These are phyloP conservation scores for Zygaena filipendulae DNA, from an alignment of 2,888 invertebrate genomes.

Conservation along the genomic window DNA sequence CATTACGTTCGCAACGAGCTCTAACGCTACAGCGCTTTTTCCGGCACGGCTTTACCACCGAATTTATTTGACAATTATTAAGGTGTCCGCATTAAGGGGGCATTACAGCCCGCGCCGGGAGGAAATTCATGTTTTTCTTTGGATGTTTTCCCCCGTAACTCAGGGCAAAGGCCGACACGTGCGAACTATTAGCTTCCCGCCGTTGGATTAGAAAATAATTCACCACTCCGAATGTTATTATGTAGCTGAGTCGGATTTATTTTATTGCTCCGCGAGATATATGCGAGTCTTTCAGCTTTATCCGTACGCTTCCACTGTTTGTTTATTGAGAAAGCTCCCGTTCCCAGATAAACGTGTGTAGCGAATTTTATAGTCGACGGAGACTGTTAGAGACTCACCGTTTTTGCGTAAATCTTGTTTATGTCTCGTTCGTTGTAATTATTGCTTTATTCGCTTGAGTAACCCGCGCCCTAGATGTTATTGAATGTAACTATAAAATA, in stretches of 20 bases:
- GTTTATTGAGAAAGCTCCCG: slow-evolving; percentile 46
- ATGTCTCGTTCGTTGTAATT: slow-evolving; percentile 48
- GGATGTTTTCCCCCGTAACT: slow-evolving; percentile 57
- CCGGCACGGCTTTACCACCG: slow-evolving; percentile 37
- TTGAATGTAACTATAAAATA: slow-evolving; percentile 61
- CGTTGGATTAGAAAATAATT: slow-evolving; percentile 66
- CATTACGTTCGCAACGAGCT: slow-evolving; percentile 37
- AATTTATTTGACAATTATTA: slow-evolving; percentile 68
- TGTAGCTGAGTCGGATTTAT: slow-evolving; percentile 60
- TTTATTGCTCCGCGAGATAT: slow-evolving; percentile 58
- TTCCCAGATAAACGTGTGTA: slow-evolving; percentile 39
- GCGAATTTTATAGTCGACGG: slow-evolving; percentile 46
- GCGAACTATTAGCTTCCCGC: slow-evolving; percentile 64
- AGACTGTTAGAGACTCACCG: slow-evolving; percentile 26
- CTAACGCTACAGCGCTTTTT: slow-evolving; percentile 40
- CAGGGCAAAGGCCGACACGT: slow-evolving; percentile 57
- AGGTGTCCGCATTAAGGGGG: slow-evolving; percentile 62
- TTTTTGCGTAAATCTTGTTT: slow-evolving; percentile 57
- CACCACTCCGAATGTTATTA: slow-evolving; percentile 64
- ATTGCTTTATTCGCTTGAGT: slow-evolving; percentile 58
- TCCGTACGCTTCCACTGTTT: slow-evolving; percentile 46
- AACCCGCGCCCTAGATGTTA: slow-evolving; percentile 48
- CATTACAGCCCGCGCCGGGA: slow-evolving; percentile 41
- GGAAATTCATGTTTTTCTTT: slow-evolving; percentile 65
- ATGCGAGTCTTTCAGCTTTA: slow-evolving; percentile 56